phyloP scores from a whole-genome alignment of 1,140 invertebrate genomes.

The Propsilocerus akamusi region DNA sequence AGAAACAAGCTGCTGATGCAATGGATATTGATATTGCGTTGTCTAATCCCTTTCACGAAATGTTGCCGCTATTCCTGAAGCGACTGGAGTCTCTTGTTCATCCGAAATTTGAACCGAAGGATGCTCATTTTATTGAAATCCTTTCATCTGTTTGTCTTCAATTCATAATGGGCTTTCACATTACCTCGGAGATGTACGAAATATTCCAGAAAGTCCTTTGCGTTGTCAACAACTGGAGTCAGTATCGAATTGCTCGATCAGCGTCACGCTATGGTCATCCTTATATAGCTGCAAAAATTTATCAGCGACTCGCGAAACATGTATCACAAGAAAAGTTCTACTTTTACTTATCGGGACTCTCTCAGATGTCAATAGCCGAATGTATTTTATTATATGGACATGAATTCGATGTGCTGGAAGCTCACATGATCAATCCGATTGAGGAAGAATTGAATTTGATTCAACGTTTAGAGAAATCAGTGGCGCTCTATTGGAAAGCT shows the following conservation, averaged over 20 bases:
- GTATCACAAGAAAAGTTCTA: constrained; percentile 79
- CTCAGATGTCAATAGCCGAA: constrained; percentile 48
- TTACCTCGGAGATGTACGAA: constrained; percentile 32
- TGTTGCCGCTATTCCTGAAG: constrained; percentile 17
- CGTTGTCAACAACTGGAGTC: constrained; percentile 56
- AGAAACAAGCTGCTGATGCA: constrained; percentile 6
- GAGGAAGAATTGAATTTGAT: constrained; percentile 25
- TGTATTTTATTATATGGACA: constrained; percentile 27
- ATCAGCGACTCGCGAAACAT: constrained; percentile 43
- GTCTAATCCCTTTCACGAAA: constrained; percentile 15
- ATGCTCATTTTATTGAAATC: constrained; percentile 17
- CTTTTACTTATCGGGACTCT: constrained; percentile 71
- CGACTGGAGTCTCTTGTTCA: constrained; percentile 18
- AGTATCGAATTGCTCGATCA: constrained; percentile 70
- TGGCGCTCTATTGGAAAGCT: constrained; percentile 40
- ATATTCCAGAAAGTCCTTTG: constrained; percentile 36
- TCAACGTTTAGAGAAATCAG: constrained; percentile 36
- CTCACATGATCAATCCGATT: constrained; percentile 15
- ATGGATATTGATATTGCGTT: constrained; percentile 6
- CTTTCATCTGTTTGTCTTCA: constrained; percentile 43
- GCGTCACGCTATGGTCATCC: constrained; percentile 72
- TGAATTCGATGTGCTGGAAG: constrained; percentile 14
- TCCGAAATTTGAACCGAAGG: constrained; percentile 9
- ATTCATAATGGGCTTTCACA: constrained; percentile 40
- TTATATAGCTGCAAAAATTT: constrained; percentile 44